These are phyloP conservation scores for Pimephales promelas DNA, from an alignment of 2,113 vertebrate species.

Conservation along the genomic window DNA sequence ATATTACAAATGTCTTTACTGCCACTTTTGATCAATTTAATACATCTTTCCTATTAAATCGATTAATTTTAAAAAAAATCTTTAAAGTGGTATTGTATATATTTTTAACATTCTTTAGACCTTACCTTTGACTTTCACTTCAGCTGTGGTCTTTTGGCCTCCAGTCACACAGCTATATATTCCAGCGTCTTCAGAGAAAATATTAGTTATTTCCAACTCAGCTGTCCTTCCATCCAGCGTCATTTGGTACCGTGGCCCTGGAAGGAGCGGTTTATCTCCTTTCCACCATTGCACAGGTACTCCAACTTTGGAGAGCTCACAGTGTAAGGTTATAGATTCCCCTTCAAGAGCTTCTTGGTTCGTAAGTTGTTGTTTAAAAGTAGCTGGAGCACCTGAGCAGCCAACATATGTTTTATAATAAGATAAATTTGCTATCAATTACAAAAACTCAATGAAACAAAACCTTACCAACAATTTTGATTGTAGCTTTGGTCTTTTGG, in stretches of 20 bases:
- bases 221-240: slow-evolving; percentile 72
- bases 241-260: slow-evolving; percentile 73
- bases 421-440: background rate
- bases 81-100: background rate
- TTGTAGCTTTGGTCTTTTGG: slow-evolving; percentile 71
- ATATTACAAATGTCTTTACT: background rate
- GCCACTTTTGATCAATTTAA: background rate
- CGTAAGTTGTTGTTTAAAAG: slow-evolving; percentile 49
- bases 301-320: slow-evolving; percentile 79
- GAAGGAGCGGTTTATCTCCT: slow-evolving; percentile 74
- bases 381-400: slow-evolving; percentile 29
- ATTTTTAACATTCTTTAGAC: background rate
- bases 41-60: background rate
- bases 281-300: slow-evolving; percentile 81
- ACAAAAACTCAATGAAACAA: background rate
- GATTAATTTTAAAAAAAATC: background rate
- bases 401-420: background rate
- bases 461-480: slow-evolving; percentile 73
- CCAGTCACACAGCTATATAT: slow-evolving; percentile 83
- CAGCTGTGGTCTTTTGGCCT: slow-evolving; percentile 78
- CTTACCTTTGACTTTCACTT: slow-evolving; percentile 83
- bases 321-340: slow-evolving; percentile 68
- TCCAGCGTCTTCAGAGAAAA: slow-evolving; percentile 78
- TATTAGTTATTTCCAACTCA: slow-evolving; percentile 77
- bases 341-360: slow-evolving; percentile 79